These are phyloP conservation scores for Betta splendens DNA, from an alignment of 2,797 vertebrate genomes.

Conservation along the genomic window DNA sequence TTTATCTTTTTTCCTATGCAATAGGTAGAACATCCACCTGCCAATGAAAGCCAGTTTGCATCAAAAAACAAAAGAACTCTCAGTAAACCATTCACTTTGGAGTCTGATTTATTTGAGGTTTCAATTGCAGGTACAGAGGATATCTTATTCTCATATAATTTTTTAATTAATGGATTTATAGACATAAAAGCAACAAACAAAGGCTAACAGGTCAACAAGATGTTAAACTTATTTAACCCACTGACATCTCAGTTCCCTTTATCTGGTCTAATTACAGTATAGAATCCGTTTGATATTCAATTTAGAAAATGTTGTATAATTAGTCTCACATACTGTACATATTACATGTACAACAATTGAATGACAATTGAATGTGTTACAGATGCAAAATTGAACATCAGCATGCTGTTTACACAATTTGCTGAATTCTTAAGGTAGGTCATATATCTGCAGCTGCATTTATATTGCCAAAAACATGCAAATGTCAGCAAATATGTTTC, in stretches of 20 bases:
- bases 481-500: too few relatives aligned
- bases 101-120: conserved; percentile 56
- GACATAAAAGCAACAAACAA: neutral
- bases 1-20: conserved; percentile 2
- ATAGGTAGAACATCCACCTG: conserved; percentile 59
- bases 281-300: too few relatives aligned
- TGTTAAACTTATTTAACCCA: neutral
- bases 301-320: too few relatives aligned
- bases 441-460: neutral
- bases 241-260: too few relatives aligned
- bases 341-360: neutral
- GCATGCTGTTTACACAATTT: conserved; percentile 66
- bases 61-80: conserved; percentile 61
- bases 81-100: conserved; percentile 16
- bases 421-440: conserved; percentile 71
- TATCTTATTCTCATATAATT: neutral
- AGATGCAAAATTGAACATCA: conserved; percentile 66
- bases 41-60: conserved; percentile 54
- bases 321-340: neutral
- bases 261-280: too few relatives aligned
- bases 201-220: neutral
- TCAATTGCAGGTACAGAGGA: conserved; percentile 61
- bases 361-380: conserved; percentile 7
- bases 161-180: neutral
- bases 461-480: too few relatives aligned